A percentile compares a stretch with the other conserved stretches of the same genome.
Conservation (phyloP, 2,113 vertebrate species). For the Podarcis raffonei region DNA sequence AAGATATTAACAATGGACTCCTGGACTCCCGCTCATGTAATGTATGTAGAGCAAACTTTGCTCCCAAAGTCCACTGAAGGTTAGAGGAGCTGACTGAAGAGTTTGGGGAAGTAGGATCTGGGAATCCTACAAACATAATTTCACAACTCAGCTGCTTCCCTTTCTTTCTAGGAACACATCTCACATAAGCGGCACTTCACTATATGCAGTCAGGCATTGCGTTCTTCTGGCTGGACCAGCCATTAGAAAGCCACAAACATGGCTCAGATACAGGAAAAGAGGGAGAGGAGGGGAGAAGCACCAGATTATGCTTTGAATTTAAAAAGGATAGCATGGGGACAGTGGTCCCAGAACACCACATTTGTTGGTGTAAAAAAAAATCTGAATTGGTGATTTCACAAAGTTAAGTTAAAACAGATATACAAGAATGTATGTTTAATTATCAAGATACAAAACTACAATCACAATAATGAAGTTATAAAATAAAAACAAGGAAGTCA, state of each 20-base stretch:
- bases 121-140: background rate
- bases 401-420: too few species aligned
- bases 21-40: too few species aligned
- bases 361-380: too few species aligned
- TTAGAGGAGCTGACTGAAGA: background rate
- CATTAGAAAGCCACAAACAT: background rate
- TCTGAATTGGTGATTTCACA: too few species aligned
- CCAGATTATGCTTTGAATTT: too few species aligned
- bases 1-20: background rate
- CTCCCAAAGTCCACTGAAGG: background rate
- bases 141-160: background rate
- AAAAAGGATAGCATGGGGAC: too few species aligned
- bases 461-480: too few species aligned
- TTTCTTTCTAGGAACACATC: background rate
- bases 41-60: background rate
- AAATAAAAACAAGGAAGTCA: too few species aligned
- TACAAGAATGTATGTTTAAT: too few species aligned
- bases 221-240: background rate
- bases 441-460: too few species aligned
- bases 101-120: background rate
- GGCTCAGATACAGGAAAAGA: background rate
- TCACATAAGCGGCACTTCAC: background rate
- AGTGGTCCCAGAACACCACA: too few species aligned
- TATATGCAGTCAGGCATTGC: background rate
- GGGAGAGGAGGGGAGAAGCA: background rate